Conservation (phyloP, 2,888 invertebrate genomes). For the Phortica okadai region DNA sequence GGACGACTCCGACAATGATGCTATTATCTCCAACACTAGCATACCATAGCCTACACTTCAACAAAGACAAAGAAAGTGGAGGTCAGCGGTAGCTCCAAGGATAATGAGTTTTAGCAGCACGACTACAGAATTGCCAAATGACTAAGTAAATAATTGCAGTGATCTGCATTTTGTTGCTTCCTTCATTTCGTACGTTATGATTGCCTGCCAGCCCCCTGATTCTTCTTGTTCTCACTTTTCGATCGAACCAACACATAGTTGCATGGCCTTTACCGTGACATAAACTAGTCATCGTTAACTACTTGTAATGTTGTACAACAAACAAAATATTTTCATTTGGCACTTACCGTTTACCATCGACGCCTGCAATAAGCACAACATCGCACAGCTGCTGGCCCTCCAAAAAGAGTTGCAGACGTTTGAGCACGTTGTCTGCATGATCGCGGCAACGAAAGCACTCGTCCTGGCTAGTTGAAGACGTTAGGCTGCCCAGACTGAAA, state of each 20-base stretch:
- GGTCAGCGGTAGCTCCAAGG: conserved; percentile 47
- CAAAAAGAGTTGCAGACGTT: conserved; percentile 89
- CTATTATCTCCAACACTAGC: background rate
- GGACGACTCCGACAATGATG: conserved; percentile 34
- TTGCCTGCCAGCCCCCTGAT: too few relatives aligned
- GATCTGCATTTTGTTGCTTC: too few relatives aligned
- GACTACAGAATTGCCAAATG: background rate
- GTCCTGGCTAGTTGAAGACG: conserved; percentile 84
- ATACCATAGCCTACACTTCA: background rate
- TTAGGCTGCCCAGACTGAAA: conserved; percentile 81
- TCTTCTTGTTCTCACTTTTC: too few relatives aligned
- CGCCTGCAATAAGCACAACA: conserved; percentile 89
- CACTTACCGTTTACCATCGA: conserved; percentile 80
- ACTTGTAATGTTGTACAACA: too few relatives aligned
- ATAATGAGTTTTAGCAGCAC: too few relatives aligned
- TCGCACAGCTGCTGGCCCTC: conserved; percentile 91
- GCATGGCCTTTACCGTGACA: too few relatives aligned
- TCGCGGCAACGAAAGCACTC: conserved; percentile 86
- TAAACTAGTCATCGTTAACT: too few relatives aligned
- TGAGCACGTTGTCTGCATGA: conserved; percentile 89
- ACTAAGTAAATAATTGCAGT: background rate
- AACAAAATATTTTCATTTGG: too few relatives aligned
- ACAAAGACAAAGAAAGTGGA: conserved; percentile 64
- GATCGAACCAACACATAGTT: too few relatives aligned
- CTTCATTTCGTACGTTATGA: too few relatives aligned